These are phyloP conservation scores for Paracentrotus lividus DNA, from an alignment of 53 echinoderm and acorn worm genomes.

Conservation along the genomic window DNA sequence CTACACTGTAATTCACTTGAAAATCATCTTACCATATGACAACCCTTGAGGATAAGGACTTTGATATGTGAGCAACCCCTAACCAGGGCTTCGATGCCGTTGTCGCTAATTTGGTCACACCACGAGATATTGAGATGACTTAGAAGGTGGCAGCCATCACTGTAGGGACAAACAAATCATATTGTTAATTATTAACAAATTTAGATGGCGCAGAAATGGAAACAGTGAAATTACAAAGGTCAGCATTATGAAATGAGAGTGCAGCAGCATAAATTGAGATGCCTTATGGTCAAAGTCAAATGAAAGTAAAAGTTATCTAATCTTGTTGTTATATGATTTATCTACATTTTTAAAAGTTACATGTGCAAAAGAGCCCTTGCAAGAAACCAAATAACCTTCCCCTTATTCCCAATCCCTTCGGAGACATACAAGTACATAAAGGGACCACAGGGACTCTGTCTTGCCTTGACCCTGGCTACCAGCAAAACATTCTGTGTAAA, in stretches of 20 bases:
- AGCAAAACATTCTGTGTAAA: neutral
- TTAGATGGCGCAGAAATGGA: neutral
- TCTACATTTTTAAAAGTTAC: too few species aligned
- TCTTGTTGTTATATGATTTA: too few species aligned
- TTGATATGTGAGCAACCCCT: conserved; percentile 88
- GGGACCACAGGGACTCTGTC: neutral
- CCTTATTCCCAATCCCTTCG: neutral
- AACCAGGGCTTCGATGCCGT: conserved; percentile 93
- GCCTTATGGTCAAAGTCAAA: too few species aligned
- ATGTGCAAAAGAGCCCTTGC: neutral
- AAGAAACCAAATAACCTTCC: neutral
- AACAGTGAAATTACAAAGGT: neutral
- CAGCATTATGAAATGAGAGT: too few species aligned
- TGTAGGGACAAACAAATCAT: conserved; percentile 19
- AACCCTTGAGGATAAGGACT: conserved; percentile 97
- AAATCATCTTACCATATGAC: conserved; percentile 80
- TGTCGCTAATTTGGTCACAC: conserved; percentile 94
- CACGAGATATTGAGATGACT: conserved; percentile 92
- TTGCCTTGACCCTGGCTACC: neutral
- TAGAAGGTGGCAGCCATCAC: conserved; percentile 91
- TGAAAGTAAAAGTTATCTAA: too few species aligned
- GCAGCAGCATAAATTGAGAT: too few species aligned
- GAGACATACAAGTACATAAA: neutral
- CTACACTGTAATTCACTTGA: too few species aligned
- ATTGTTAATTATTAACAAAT: neutral